Percentiles rank a stretch among this genome's conserved stretches.
phyloP scores from a whole-genome alignment of 2,797 vertebrate species.

The Podarcis siculus region DNA sequence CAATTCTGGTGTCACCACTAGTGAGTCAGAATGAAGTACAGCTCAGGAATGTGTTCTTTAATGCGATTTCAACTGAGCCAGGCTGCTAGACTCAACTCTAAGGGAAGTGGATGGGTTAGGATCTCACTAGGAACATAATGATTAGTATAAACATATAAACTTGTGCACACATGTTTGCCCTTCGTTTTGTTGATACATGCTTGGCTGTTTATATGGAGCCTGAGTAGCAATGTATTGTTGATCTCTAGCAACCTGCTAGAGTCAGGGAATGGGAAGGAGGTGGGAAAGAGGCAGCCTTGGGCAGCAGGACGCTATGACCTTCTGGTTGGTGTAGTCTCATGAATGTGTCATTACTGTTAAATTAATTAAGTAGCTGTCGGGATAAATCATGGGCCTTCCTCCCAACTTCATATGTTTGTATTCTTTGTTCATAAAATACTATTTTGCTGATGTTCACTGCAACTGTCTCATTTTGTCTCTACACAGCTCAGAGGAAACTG shows the following conservation, averaged over 20 bases:
- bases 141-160: neutral
- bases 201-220: neutral
- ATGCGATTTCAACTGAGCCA: neutral
- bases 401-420: constrained; percentile 8
- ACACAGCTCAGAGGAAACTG: neutral
- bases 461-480: neutral
- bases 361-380: accelerated
- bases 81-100: neutral
- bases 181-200: neutral
- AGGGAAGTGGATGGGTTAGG: neutral
- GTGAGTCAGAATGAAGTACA: neutral
- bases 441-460: neutral
- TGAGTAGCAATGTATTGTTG: accelerated
- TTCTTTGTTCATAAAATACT: neutral
- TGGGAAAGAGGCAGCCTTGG: neutral
- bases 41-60: neutral
- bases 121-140: too few relatives aligned
- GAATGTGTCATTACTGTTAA: neutral
- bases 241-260: accelerated
- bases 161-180: neutral
- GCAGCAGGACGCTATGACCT: neutral
- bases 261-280: neutral
- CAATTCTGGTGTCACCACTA: neutral
- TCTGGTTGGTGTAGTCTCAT: neutral
- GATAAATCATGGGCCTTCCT: constrained; percentile 18